A percentile compares a stretch with the other conserved stretches of the same genome.
Evolutionary conservation across 2,113 vertebrate genomes (phyloP).

Genomic region (Oncorhynchus keta): DNA sequence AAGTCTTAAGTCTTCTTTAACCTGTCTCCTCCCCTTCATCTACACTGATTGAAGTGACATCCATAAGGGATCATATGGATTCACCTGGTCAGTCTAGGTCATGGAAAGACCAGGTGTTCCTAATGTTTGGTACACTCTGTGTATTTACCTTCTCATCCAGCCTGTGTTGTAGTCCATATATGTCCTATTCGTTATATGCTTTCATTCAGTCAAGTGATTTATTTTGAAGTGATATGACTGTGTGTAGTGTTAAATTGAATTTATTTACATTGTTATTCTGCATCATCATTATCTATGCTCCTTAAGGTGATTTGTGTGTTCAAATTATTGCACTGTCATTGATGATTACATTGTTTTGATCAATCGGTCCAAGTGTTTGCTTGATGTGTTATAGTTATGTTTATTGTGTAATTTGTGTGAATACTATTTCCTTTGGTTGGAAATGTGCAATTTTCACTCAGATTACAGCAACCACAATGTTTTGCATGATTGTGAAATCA

Average conservation of each 20-base stretch:
- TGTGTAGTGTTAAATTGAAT: constrained; percentile 22
- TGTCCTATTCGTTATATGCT: constrained; percentile 1
- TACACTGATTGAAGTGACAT: too few species aligned
- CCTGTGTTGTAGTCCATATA: constrained; percentile 40
- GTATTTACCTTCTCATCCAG: constrained; percentile 23
- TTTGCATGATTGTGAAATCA: constrained; percentile 78
- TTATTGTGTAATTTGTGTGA: constrained; percentile 50
- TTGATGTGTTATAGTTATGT: constrained; percentile 44
- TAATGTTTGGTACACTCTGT: constrained; percentile 1
- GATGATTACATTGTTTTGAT: constrained; percentile 46
- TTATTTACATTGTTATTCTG: constrained; percentile 17
- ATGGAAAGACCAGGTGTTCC: background rate
- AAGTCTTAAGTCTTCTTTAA: too few species aligned
- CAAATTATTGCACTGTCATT: constrained; percentile 32
- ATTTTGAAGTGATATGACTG: background rate
- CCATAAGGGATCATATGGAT: too few species aligned
- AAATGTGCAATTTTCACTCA: constrained; percentile 51
- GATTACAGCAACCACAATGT: constrained; percentile 74
- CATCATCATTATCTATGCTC: background rate
- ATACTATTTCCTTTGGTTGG: constrained; percentile 64
- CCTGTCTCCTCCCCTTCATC: too few species aligned
- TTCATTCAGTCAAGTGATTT: constrained; percentile 42
- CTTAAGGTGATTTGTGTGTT: constrained; percentile 42
- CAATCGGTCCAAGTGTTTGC: constrained; percentile 29
- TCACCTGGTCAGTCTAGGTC: too few species aligned